A percentile compares a stretch with the other conserved stretches of the same genome.
Evolutionary conservation across 2,888 invertebrate species (phyloP).

Genomic region (Zelleria hepariella): DNA sequence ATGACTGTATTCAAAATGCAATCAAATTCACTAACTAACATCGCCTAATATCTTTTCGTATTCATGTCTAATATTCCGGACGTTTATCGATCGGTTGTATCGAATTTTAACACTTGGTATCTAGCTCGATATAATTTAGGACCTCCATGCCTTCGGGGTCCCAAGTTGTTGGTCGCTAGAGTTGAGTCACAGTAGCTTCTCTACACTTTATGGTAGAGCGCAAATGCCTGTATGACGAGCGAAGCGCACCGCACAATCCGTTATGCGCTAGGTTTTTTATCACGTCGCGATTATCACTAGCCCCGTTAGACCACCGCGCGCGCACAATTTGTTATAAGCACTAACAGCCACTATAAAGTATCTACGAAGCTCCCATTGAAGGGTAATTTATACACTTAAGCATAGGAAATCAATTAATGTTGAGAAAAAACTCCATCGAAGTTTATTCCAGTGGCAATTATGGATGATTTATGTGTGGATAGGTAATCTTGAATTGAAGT

Average conservation of each 20-base stretch:
- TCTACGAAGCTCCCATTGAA: background rate
- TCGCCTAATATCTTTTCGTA: too few species aligned
- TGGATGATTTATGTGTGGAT: background rate
- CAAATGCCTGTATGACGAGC: slow-evolving; percentile 27
- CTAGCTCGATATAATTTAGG: too few species aligned
- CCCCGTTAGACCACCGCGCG: slow-evolving; percentile 53
- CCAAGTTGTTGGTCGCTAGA: background rate
- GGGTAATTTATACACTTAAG: slow-evolving; percentile 28
- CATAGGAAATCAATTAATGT: background rate
- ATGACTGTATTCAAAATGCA: too few species aligned
- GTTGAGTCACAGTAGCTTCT: background rate
- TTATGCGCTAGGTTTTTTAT: slow-evolving; percentile 58
- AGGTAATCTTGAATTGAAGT: background rate
- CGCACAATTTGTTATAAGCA: slow-evolving; percentile 19
- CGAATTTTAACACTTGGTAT: too few species aligned
- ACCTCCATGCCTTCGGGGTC: too few species aligned
- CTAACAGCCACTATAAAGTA: background rate
- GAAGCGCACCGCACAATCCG: slow-evolving; percentile 50
- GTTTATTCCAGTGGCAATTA: background rate
- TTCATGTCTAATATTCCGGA: too few species aligned
- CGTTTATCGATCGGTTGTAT: too few species aligned
- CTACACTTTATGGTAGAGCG: background rate
- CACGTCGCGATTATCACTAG: slow-evolving; percentile 46
- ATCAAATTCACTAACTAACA: too few species aligned
- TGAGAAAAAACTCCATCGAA: background rate